These are phyloP conservation scores for Athalia circularis DNA, from an alignment of 2,888 invertebrate species.

Conservation along the genomic window DNA sequence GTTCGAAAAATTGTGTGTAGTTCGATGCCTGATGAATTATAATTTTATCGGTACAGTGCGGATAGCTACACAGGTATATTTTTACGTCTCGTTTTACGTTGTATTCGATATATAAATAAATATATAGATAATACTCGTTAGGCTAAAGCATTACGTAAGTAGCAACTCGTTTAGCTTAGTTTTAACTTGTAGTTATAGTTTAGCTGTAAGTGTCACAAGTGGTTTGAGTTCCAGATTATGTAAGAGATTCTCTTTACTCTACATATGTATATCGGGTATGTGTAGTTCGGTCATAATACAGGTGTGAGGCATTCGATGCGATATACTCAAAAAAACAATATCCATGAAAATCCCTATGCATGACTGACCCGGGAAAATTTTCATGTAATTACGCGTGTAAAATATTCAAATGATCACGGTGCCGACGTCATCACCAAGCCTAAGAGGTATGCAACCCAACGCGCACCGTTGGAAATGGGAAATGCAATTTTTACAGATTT, in stretches of 20 bases:
- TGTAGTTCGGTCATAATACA: not conserved
- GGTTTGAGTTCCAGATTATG: conserved; percentile 28
- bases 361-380: too few species aligned
- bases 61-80: not conserved
- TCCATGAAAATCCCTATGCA: too few species aligned
- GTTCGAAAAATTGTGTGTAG: too few species aligned
- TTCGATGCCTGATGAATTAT: too few species aligned
- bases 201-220: conserved; percentile 7
- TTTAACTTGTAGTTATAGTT: conserved; percentile 12
- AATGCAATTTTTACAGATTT: too few species aligned
- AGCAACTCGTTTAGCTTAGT: conserved; percentile 24
- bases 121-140: not conserved
- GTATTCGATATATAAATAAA: not conserved
- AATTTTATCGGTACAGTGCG: too few species aligned
- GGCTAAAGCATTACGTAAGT: conserved; percentile 27
- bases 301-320: too few species aligned
- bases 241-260: not conserved
- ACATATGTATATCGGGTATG: not conserved
- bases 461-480: not conserved
- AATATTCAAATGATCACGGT: too few species aligned
- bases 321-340: too few species aligned
- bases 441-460: conserved; percentile 10
- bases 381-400: too few species aligned
- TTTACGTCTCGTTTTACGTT: not conserved
- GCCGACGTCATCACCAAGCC: not conserved